phyloP scores from a whole-genome alignment of 2,888 invertebrate species.

The Urechis unicinctus region DNA sequence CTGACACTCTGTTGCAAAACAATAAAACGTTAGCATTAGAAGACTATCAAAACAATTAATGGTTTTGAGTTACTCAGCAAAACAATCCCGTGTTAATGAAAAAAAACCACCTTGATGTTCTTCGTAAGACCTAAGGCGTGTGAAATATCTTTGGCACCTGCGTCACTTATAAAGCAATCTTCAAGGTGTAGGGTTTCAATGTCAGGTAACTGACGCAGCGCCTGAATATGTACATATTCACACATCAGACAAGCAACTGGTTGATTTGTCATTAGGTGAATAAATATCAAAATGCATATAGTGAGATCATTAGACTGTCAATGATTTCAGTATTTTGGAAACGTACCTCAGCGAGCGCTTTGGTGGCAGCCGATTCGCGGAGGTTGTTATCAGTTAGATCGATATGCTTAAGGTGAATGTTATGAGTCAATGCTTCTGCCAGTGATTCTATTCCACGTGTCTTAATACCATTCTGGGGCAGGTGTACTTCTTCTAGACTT shows the following conservation, averaged over 20 bases:
- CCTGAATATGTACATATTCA: constrained; percentile 48
- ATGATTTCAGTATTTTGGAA: too few species aligned
- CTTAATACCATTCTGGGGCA: constrained; percentile 97
- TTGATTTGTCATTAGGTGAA: too few species aligned
- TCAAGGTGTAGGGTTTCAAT: constrained; percentile 74
- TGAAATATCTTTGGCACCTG: constrained; percentile 61
- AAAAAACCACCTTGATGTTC: too few species aligned
- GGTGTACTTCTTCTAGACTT: constrained; percentile 78
- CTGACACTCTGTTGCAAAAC: too few species aligned
- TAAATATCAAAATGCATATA: too few species aligned
- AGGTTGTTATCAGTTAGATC: constrained; percentile 95
- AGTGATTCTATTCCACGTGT: constrained; percentile 75
- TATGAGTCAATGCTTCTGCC: constrained; percentile 65
- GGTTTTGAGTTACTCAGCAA: too few species aligned
- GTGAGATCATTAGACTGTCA: too few species aligned
- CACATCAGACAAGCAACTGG: neutral
- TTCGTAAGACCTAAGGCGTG: too few species aligned
- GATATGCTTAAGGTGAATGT: constrained; percentile 64
- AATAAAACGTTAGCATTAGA: too few species aligned
- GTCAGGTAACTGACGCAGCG: constrained; percentile 60
- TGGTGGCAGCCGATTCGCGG: constrained; percentile 61
- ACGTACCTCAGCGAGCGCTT: constrained; percentile 61
- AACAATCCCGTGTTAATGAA: too few species aligned
- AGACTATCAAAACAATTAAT: too few species aligned
- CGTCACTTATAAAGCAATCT: constrained; percentile 66